Evolutionary conservation across 2,888 invertebrate genomes (phyloP), one percentile per base, ranked within the genome.

Genomic region (Acrocyrtus sp.): DNA sequence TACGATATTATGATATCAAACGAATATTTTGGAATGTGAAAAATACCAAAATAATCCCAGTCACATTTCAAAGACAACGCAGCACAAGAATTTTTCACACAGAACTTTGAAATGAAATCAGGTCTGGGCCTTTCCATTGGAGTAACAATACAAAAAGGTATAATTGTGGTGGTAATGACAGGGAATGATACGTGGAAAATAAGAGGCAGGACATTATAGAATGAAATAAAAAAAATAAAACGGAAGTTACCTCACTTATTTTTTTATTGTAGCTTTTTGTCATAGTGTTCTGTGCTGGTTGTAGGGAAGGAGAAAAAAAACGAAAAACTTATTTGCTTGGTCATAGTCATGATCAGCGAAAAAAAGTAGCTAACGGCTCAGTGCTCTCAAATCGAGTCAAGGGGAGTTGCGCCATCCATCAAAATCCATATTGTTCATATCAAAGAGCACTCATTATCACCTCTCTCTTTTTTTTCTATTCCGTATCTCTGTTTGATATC

Each of bases 401-500:
- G 4, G n/a, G 29, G n/a, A 19, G 22, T 24, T 39, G 21, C 26
- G 15, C 24, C 6, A 19, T 47, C 3, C 22, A n/a, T 47, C 24
- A 39, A 21, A 12, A 54, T 50, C 12, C 41, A 29, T 21, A 58
- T 45, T 45, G 43, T 58, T 24, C 26, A 22, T 41, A 24, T 47
- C 22, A 19, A 6, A 47, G 10, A 34, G 34, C 43, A 21, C 41
- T 65, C 54, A 65, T 65, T 65, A 65, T 54, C 54, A n/a, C 54
- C 63, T 63, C 62, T 51, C n/a, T n/a, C n/a, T n/a, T n/a, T n/a
- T n/a, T n/a, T n/a, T n/a, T n/a, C n/a, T n/a, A n/a, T n/a, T n/a
- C n/a, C n/a, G n/a, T n/a, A n/a, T n/a, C n/a, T n/a, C 43, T 65
- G 51, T 54, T 51, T 50, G 61, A 65, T 65, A 65, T 65, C 63